A percentile compares a stretch with the other conserved stretches of the same genome.
These are phyloP conservation scores for Nephila pilipes DNA, from an alignment of 1,140 invertebrate genomes.

Conservation along the genomic window DNA sequence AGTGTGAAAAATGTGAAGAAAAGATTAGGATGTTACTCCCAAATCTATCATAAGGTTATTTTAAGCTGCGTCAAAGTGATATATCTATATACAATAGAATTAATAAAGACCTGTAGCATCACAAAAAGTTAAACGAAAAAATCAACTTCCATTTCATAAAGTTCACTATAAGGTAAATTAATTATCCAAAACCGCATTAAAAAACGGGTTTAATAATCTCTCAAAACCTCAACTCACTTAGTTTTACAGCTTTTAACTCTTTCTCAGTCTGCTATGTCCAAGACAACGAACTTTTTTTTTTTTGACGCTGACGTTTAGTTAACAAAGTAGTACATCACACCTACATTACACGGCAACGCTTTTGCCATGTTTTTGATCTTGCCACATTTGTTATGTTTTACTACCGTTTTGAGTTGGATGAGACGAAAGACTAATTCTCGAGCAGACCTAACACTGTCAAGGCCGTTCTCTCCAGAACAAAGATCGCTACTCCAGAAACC, in stretches of 20 bases:
- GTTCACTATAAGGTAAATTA: too few relatives aligned
- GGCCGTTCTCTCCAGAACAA: background rate
- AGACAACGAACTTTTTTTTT: constrained; percentile 11
- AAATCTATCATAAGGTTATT: too few relatives aligned
- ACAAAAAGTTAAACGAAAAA: too few relatives aligned
- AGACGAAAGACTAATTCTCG: background rate
- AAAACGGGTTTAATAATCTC: background rate
- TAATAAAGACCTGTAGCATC: too few relatives aligned
- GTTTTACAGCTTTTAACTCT: constrained; percentile 3
- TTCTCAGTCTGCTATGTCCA: background rate
- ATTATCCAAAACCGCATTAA: background rate
- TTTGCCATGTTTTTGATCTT: constrained; percentile 6
- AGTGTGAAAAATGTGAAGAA: too few relatives aligned
- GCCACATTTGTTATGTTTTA: constrained; percentile 13
- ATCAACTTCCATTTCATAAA: too few relatives aligned
- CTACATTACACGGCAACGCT: background rate
- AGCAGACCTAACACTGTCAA: background rate
- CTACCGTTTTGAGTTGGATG: background rate
- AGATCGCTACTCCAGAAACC: background rate
- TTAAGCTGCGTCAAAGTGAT: too few relatives aligned
- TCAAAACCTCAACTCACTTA: background rate
- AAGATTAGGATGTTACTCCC: too few relatives aligned
- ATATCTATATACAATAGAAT: too few relatives aligned
- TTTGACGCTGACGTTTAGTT: background rate
- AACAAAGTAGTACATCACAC: constrained; percentile 35